Evolutionary conservation across 2,888 invertebrate genomes (phyloP).

Genomic region (Drosophila nr. perissopoda): DNA sequence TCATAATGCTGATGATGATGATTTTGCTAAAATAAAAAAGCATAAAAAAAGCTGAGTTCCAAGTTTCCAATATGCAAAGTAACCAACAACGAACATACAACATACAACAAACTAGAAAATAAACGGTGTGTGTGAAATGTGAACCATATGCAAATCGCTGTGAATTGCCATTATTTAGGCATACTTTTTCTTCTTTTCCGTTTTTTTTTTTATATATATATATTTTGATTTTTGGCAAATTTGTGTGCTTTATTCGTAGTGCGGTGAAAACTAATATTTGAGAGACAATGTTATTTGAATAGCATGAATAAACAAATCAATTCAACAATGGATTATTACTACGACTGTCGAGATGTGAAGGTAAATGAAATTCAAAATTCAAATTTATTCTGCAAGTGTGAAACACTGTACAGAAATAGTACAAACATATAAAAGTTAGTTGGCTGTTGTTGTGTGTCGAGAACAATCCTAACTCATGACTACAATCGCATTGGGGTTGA

Average conservation of each 20-base stretch:
- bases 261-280: slow-evolving; percentile 61
- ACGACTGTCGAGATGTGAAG: slow-evolving; percentile 64
- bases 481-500: slow-evolving; percentile 28
- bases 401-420: slow-evolving; percentile 2
- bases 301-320: slow-evolving; percentile 36
- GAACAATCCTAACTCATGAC: slow-evolving; percentile 23
- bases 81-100: slow-evolving; percentile 55
- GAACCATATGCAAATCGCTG: slow-evolving; percentile 71
- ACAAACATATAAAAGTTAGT: background rate
- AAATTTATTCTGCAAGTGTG: slow-evolving; percentile 33
- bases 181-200: slow-evolving; percentile 5
- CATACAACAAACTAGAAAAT: slow-evolving; percentile 33
- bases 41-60: slow-evolving; percentile 26
- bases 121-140: slow-evolving; percentile 78
- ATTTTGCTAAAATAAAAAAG: slow-evolving; percentile 66
- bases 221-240: slow-evolving; percentile 52
- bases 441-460: background rate
- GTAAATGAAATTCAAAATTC: slow-evolving; percentile 37
- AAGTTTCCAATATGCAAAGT: slow-evolving; percentile 75
- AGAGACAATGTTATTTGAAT: slow-evolving; percentile 47
- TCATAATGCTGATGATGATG: slow-evolving; percentile 44
- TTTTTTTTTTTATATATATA: slow-evolving; percentile 55
- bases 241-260: slow-evolving; percentile 37
- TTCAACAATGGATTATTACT: slow-evolving; percentile 70
- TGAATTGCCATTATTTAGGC: slow-evolving; percentile 39